These are phyloP conservation scores for Hirtodrosophila cameraria DNA, from an alignment of 2,888 invertebrate species.

Conservation along the genomic window DNA sequence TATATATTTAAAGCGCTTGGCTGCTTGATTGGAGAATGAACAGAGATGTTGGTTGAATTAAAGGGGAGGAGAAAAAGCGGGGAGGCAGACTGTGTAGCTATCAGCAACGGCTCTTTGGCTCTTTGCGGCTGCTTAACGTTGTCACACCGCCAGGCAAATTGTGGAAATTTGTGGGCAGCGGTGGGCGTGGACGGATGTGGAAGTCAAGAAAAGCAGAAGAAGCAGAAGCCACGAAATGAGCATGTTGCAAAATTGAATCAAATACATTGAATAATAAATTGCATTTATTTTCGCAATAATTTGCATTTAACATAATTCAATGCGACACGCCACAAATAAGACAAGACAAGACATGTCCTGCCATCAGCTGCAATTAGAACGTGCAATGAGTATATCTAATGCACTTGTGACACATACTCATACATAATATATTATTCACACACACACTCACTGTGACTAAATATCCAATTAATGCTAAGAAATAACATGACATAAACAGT, in stretches of 20 bases:
- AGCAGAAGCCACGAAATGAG: constrained; percentile 50
- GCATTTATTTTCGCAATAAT: constrained; percentile 71
- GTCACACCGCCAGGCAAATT: constrained; percentile 71
- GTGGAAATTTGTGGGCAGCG: constrained; percentile 35
- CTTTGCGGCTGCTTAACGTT: constrained; percentile 68
- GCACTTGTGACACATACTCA: too few relatives aligned
- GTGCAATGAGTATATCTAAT: background rate
- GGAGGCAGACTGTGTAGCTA: constrained; percentile 40
- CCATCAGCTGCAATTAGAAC: background rate
- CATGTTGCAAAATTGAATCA: constrained; percentile 71
- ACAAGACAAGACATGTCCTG: background rate
- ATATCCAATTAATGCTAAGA: too few relatives aligned
- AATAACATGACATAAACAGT: too few relatives aligned
- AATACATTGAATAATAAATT: constrained; percentile 64
- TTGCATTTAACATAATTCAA: constrained; percentile 53
- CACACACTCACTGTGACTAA: too few relatives aligned
- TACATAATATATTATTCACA: too few relatives aligned
- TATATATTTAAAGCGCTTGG: constrained; percentile 48
- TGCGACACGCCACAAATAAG: background rate
- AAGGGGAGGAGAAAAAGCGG: background rate
- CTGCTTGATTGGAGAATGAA: constrained; percentile 38
- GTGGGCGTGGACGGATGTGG: constrained; percentile 19
- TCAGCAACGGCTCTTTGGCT: constrained; percentile 58
- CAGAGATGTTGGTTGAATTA: background rate
- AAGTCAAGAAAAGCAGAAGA: constrained; percentile 21